Base-by-base conservation (phyloP, 1,140 invertebrate genomes). In the Penaeus japonicus region DNA sequence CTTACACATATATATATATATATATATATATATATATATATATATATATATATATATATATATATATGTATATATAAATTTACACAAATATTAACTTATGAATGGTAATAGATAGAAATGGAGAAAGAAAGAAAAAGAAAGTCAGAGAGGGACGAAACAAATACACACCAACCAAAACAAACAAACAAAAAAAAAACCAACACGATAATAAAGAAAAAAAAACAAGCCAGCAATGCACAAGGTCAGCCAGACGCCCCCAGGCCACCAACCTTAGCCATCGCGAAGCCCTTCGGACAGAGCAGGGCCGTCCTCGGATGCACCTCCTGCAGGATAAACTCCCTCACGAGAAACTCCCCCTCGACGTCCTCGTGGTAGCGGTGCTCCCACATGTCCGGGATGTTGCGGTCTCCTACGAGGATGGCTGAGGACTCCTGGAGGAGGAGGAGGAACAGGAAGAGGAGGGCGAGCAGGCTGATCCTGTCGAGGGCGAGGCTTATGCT, bases 191-290 rank as follows among this genome's bases (percentile, higher is more conserved):
- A 10, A 39, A 39, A 10, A 39, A 3, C 0, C 24, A 55, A n/a
- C 30, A 17, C 17, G 20, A 20, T 22, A 30, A 47, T 27, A 53
- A 2, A 5, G 17, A 18, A 82, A 30, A 27, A 1, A 5, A 82
- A 81, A 24, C 15, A 20, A 24, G 4, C 0, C 15, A 57, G 20
- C n/a, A 4, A 4, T 7, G 27, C 24, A 18, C 1, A 39, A n/a
- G n/a, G n/a, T n/a, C n/a, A n/a, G n/a, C n/a, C n/a, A n/a, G n/a
- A n/a, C n/a, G n/a, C n/a, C 15, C 22, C 0, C n/a, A 7, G 18
- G n/a, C 54, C n/a, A 22, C 85, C 53, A n/a, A 88, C 87, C 87
- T 83, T 88, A 30, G 81, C 80, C 32, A 88, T 83, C 7, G 80
- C 87, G 47, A 88, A 83, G 30, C 53, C 87, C 35, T 78, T 83